phyloP scores from a whole-genome alignment of 2,797 vertebrate genomes.

The Ciconia nigra region DNA sequence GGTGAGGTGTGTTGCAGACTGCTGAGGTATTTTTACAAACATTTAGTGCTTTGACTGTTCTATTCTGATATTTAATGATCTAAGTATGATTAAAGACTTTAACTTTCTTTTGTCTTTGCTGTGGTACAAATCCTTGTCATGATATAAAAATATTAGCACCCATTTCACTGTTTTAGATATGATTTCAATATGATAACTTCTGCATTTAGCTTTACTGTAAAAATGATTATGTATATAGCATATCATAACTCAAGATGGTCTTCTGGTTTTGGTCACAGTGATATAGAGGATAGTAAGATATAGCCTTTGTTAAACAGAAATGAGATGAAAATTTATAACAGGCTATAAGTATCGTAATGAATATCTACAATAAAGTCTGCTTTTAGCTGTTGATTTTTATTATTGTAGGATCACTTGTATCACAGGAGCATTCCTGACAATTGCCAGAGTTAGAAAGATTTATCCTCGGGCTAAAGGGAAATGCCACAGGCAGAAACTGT shows the following conservation, averaged over 20 bases:
- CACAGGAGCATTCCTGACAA: slow-evolving; percentile 38
- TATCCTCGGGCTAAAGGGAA: slow-evolving; percentile 51
- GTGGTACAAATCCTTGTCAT: neutral
- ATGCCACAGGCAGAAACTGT: slow-evolving; percentile 39
- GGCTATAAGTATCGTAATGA: slow-evolving; percentile 22
- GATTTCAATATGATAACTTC: neutral
- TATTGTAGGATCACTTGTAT: slow-evolving; percentile 50
- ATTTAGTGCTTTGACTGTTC: neutral
- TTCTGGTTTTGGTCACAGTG: slow-evolving; percentile 16
- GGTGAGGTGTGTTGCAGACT: neutral
- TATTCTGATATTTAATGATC: neutral
- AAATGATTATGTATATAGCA: slow-evolving; percentile 6
- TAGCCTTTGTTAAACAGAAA: neutral
- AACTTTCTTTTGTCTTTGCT: neutral
- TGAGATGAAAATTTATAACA: slow-evolving; percentile 33
- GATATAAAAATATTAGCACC: neutral
- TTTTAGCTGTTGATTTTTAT: slow-evolving; percentile 66
- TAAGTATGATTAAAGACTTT: neutral
- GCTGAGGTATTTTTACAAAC: neutral
- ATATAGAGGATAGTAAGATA: neutral
- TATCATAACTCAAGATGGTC: slow-evolving; percentile 1
- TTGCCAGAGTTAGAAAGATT: slow-evolving; percentile 49
- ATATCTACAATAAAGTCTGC: slow-evolving; percentile 36
- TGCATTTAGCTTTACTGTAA: slow-evolving; percentile 14
- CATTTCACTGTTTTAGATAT: neutral